A percentile compares a stretch with the other conserved stretches of the same genome.
These are phyloP conservation scores for Falco naumanni DNA, from an alignment of 2,797 vertebrate genomes.

Conservation along the genomic window DNA sequence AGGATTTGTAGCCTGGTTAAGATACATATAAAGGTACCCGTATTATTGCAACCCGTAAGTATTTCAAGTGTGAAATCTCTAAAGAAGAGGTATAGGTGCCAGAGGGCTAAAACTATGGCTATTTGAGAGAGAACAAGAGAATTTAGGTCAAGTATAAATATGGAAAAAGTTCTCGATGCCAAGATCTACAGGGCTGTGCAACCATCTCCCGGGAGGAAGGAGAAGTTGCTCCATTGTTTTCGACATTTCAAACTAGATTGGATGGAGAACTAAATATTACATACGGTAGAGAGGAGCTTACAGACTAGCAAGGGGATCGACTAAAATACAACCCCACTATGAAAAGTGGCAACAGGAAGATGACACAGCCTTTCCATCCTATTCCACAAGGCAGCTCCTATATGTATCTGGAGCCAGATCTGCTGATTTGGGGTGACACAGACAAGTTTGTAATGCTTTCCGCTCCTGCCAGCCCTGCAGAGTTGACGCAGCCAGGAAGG, in stretches of 20 bases:
- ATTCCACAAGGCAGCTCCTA: background rate
- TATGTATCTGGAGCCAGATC: background rate
- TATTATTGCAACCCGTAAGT: background rate
- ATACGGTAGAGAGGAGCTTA: background rate
- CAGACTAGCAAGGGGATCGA: background rate
- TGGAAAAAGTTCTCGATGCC: background rate
- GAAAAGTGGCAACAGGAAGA: background rate
- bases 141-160: constrained; percentile 39
- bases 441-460: background rate
- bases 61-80: constrained; percentile 9
- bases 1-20: constrained; percentile 58
- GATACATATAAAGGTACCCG: background rate
- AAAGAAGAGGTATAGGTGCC: background rate
- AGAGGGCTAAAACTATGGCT: constrained; percentile 1
- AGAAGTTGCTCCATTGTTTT: constrained; percentile 7
- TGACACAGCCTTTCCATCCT: background rate
- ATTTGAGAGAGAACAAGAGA: background rate
- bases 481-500: background rate
- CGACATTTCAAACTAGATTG: background rate
- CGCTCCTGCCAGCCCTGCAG: background rate
- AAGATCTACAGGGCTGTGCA: background rate
- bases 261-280: constrained; percentile 1
- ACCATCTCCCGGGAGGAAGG: background rate
- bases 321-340: background rate
- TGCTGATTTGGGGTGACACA: background rate